Conservation (phyloP, 1,140 invertebrate genomes). For the Drosophila lacertosa region DNA sequence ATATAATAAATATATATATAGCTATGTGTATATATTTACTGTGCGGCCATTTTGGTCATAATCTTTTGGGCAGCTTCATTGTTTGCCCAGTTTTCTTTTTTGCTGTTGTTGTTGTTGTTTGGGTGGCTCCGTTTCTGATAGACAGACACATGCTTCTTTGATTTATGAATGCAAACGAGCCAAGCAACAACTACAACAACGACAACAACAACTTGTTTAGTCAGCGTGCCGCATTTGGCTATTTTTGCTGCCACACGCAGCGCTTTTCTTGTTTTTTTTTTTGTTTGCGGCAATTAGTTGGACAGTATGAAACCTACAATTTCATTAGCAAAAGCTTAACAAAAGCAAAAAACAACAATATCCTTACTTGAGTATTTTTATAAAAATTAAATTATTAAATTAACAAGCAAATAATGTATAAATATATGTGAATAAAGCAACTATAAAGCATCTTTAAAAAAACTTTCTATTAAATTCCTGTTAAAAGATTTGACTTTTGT, state of each 20-base stretch:
- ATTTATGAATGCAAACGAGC: slow-evolving; percentile 79
- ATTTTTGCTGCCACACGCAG: slow-evolving; percentile 41
- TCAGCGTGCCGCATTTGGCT: slow-evolving; percentile 33
- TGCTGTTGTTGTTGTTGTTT: no score
- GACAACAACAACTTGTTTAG: slow-evolving; percentile 40
- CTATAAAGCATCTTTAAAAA: no score
- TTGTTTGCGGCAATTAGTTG: slow-evolving; percentile 67
- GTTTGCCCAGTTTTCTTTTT: slow-evolving; percentile 59
- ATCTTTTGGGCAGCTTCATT: slow-evolving; percentile 65
- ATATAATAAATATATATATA: slow-evolving; percentile 24
- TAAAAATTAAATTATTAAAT: no score
- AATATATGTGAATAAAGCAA: no score
- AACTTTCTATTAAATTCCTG: no score
- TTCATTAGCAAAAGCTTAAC: slow-evolving; percentile 41
- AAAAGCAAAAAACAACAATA: slow-evolving; percentile 15
- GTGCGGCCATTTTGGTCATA: slow-evolving; percentile 75
- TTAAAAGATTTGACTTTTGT: no score
- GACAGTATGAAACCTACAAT: slow-evolving; percentile 59
- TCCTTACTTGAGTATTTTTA: no score
- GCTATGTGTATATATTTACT: slow-evolving; percentile 46
- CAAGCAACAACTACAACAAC: slow-evolving; percentile 41
- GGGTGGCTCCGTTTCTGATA: slow-evolving; percentile 42
- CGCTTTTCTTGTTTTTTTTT: slow-evolving; percentile 2
- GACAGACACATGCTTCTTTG: slow-evolving; percentile 79
- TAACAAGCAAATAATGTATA: no score